Evolutionary conservation across 2,888 invertebrate genomes (phyloP).

Genomic region (Polydesmus complanatus): DNA sequence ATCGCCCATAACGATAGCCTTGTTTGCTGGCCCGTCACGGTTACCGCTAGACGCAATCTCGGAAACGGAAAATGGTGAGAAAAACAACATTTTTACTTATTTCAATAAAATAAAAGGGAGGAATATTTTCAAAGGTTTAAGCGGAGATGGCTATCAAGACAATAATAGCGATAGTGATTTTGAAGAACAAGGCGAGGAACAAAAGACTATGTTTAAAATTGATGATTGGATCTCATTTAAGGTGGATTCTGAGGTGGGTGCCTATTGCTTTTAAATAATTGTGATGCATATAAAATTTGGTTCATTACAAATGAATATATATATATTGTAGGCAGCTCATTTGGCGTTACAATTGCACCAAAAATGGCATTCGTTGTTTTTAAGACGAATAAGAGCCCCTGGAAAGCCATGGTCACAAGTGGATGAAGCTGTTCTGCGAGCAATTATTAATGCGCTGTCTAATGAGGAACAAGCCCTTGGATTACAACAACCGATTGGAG

Average conservation of each 20-base stretch:
- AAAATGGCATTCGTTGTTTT: conserved; percentile 55
- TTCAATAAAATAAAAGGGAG: not conserved
- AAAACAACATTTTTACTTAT: too few species aligned
- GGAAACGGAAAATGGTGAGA: conserved; percentile 26
- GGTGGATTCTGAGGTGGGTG: conserved; percentile 46
- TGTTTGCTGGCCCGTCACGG: conserved; percentile 59
- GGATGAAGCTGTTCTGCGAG: conserved; percentile 53
- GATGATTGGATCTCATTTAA: conserved; percentile 64
- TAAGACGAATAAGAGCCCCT: conserved; percentile 38
- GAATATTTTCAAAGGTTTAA: conserved; percentile 1
- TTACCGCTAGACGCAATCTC: conserved; percentile 37
- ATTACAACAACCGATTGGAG: conserved; percentile 53
- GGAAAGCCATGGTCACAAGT: conserved; percentile 36
- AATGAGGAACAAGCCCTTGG: conserved; percentile 56
- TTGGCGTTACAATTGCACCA: conserved; percentile 52
- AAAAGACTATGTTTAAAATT: conserved; percentile 42
- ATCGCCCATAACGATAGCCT: conserved; percentile 61
- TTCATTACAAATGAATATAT: not conserved
- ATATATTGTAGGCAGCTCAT: conserved; percentile 36
- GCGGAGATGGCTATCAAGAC: conserved; percentile 23
- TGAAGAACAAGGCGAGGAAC: conserved; percentile 37
- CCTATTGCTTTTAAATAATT: not conserved
- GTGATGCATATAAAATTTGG: not conserved
- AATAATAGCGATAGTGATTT: conserved; percentile 40
- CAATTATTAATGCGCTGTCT: conserved; percentile 50